Evolutionary conservation across 2,888 invertebrate genomes (phyloP).

Genomic region (Diarsia brunnea): DNA sequence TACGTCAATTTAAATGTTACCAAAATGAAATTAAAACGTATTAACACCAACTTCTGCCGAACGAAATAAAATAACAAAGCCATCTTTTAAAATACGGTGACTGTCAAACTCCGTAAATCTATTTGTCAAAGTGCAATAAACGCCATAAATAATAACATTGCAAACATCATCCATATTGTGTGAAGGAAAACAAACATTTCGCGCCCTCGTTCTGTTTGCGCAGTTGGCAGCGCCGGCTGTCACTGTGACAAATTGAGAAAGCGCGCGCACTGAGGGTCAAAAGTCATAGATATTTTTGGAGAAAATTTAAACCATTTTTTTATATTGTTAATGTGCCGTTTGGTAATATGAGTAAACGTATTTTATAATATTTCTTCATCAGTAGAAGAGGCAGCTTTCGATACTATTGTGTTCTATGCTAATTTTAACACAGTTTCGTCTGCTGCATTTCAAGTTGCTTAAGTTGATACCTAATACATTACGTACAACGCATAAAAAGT

Average conservation of each 20-base stretch:
- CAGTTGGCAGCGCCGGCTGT: conserved; percentile 84
- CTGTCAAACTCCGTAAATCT: conserved; percentile 82
- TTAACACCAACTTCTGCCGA: conserved; percentile 30
- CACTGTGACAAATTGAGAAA: conserved; percentile 80
- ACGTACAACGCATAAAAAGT: background rate
- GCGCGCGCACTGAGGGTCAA: conserved; percentile 68
- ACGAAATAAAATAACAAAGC: conserved; percentile 48
- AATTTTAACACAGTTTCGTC: conserved; percentile 51
- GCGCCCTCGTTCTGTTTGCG: conserved; percentile 85
- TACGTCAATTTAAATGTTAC: background rate
- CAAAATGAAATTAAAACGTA: conserved; percentile 14
- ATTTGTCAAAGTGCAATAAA: conserved; percentile 82
- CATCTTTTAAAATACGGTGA: conserved; percentile 69
- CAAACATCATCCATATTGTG: conserved; percentile 83
- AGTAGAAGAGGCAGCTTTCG: conserved; percentile 29
- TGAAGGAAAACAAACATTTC: conserved; percentile 83
- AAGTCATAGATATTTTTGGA: conserved; percentile 59
- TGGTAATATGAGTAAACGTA: conserved; percentile 24
- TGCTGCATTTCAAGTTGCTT: conserved; percentile 14
- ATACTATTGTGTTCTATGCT: conserved; percentile 49
- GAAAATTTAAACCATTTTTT: conserved; percentile 23
- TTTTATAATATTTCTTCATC: conserved; percentile 36
- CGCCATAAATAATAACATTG: conserved; percentile 83
- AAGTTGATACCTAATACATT: conserved; percentile 5
- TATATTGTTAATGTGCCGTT: conserved; percentile 27